Conservation (phyloP, 1,140 invertebrate genomes). For the Adoxophyes honmai region DNA sequence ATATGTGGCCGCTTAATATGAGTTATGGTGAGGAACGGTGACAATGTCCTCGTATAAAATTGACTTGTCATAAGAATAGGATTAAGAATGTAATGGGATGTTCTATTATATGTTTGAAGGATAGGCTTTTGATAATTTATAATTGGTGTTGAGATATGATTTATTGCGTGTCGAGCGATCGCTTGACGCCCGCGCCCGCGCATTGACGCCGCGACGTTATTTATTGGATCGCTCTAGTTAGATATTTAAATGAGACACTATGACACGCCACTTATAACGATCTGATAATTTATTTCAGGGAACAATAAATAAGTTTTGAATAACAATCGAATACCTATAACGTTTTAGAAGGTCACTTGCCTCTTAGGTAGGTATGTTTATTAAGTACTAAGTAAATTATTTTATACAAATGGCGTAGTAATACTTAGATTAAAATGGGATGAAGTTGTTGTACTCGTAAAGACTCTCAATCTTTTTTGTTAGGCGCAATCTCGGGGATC, state of each 20-base stretch:
- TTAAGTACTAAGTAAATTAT: too few species aligned
- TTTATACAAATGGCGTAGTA: too few species aligned
- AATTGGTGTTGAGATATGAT: conserved; percentile 64
- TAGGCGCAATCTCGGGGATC: too few species aligned
- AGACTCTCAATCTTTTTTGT: too few species aligned
- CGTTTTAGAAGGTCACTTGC: neutral
- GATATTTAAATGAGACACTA: conserved; percentile 28
- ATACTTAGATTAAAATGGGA: too few species aligned
- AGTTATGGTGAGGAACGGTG: conserved; percentile 52
- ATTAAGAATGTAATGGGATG: conserved; percentile 53
- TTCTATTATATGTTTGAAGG: conserved; percentile 47
- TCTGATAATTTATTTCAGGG: conserved; percentile 37
- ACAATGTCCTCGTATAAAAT: conserved; percentile 65
- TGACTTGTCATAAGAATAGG: conserved; percentile 57
- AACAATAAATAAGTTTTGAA: conserved; percentile 3
- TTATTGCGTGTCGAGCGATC: conserved; percentile 44
- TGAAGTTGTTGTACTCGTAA: too few species aligned
- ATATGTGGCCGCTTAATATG: conserved; percentile 61
- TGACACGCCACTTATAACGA: conserved; percentile 22
- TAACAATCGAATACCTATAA: conserved; percentile 11
- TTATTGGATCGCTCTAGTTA: conserved; percentile 28
- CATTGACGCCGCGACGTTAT: conserved; percentile 29
- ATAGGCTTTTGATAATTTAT: conserved; percentile 52
- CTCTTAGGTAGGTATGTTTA: neutral
- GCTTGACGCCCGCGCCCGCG: neutral